Base-by-base conservation (phyloP, 2,888 invertebrate species). In the Mythimna vitellina region DNA sequence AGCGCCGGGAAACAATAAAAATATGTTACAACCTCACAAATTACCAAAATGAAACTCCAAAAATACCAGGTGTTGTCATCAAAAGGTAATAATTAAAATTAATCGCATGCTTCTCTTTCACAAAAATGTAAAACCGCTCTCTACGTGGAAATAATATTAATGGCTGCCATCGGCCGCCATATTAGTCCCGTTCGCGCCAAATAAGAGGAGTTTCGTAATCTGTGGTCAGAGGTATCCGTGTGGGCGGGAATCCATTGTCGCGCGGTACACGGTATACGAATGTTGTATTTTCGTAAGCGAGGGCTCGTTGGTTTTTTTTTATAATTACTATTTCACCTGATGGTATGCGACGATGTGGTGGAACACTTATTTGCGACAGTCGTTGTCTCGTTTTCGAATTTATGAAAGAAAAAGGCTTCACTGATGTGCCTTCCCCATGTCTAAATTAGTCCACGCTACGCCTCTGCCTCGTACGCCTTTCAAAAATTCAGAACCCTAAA, bases 111-210 rank as follows among this genome's bases (percentile, higher is more conserved):
- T 78, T 73, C 77, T 70, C 65, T 58, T 53, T 14, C 54, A 57
- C 51, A 74, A 83, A 85, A 79, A 80, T 71, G 72, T 76, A 54
- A 75, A 74, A 65, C 60, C 74, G 57, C 64, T 80, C 71, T 60
- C 62, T 82, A 79, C 86, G 84, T 87, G 86, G 57, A 63, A 73
- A 83, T 82, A 80, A 82, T 86, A 83, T 78, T 73, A 87, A 88
- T 78, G 71, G 42, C 42, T 9, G 14, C 14, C 42, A 14, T 12
- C 12, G 42, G 65, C 65, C 70, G 73, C 61, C 70, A 25, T 81
- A 83, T 85, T 84, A 85, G 81, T 74, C 68, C 62, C 25, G 61
- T 42, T 83, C 57, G 67, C 74, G 81, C 64, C 75, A 85, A 85
- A 83, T 76, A 79, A 79, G 73, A 85, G 84, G 54, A 84, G 81